These are phyloP conservation scores for Drosophila watanabei DNA, from an alignment of 1,140 invertebrate genomes.

Conservation along the genomic window DNA sequence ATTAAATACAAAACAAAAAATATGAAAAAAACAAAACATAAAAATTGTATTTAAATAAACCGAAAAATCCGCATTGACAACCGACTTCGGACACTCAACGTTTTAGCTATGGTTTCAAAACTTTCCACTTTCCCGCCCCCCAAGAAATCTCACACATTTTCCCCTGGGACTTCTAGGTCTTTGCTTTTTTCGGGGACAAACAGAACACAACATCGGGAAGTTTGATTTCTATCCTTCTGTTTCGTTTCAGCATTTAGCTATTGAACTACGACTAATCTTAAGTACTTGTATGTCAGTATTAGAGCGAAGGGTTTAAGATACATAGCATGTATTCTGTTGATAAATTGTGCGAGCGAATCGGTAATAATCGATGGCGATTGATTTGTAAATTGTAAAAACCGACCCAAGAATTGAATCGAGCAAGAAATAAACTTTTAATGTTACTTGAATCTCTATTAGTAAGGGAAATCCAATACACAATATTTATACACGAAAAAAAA, in stretches of 20 bases:
- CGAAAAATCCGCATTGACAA: constrained; percentile 25
- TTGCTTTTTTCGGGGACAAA: constrained; percentile 10
- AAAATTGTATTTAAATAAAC: constrained; percentile 62
- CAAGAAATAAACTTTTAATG: constrained; percentile 70
- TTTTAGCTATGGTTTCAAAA: constrained; percentile 76
- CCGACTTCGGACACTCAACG: constrained; percentile 28
- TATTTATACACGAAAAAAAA: constrained; percentile 35
- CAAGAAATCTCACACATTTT: constrained; percentile 14
- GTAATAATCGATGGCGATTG: constrained; percentile 40
- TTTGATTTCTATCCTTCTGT: constrained; percentile 58
- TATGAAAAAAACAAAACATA: constrained; percentile 45
- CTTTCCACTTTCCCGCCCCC: constrained; percentile 14
- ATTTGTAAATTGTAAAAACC: constrained; percentile 78
- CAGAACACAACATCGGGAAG: constrained; percentile 56
- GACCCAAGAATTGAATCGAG: constrained; percentile 42
- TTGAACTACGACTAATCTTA: constrained; percentile 55
- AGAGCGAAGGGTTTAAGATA: constrained; percentile 39
- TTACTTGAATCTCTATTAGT: constrained; percentile 56
- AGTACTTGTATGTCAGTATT: constrained; percentile 76
- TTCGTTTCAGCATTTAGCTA: constrained; percentile 71
- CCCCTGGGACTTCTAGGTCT: constrained; percentile 10
- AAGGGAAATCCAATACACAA: constrained; percentile 27
- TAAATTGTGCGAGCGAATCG: constrained; percentile 48
- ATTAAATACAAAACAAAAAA: constrained; percentile 82
- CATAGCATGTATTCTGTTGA: constrained; percentile 36